Evolutionary conservation across 2,888 invertebrate genomes (phyloP).

Genomic region (Monopis laevigella): DNA sequence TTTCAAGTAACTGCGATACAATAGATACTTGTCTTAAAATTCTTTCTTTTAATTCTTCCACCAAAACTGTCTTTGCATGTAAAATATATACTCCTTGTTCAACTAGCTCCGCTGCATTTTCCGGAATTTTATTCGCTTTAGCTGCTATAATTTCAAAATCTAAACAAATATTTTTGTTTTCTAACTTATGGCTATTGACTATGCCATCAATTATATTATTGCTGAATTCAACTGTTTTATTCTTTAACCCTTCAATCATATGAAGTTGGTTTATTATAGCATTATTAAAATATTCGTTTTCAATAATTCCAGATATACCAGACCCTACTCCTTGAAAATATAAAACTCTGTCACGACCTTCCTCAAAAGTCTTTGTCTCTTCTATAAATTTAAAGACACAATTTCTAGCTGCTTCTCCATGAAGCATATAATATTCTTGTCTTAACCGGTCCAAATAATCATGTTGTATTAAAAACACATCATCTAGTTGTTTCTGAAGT

Average conservation of each 20-base stretch:
- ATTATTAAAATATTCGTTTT: constrained; percentile 74
- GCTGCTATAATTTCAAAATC: constrained; percentile 77
- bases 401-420: constrained; percentile 53
- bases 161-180: constrained; percentile 74
- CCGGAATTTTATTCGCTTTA: constrained; percentile 76
- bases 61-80: constrained; percentile 76
- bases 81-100: constrained; percentile 84
- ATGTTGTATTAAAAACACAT: constrained; percentile 65
- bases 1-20: constrained; percentile 77
- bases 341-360: constrained; percentile 68
- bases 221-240: constrained; percentile 65
- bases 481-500: constrained; percentile 58
- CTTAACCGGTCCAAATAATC: constrained; percentile 63
- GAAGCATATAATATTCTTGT: constrained; percentile 65
- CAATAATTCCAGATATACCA: constrained; percentile 69
- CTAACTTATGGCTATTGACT: constrained; percentile 69
- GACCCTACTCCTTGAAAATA: constrained; percentile 69
- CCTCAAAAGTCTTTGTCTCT: constrained; percentile 64
- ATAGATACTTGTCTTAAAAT: constrained; percentile 74
- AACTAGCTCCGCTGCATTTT: constrained; percentile 82
- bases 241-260: constrained; percentile 70
- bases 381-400: constrained; percentile 55
- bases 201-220: constrained; percentile 71
- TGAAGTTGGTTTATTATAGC: constrained; percentile 70
- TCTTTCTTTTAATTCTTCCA: constrained; percentile 74